Evolutionary conservation across 2,797 vertebrate species (phyloP).

Genomic region (Serranus cabrilla): DNA sequence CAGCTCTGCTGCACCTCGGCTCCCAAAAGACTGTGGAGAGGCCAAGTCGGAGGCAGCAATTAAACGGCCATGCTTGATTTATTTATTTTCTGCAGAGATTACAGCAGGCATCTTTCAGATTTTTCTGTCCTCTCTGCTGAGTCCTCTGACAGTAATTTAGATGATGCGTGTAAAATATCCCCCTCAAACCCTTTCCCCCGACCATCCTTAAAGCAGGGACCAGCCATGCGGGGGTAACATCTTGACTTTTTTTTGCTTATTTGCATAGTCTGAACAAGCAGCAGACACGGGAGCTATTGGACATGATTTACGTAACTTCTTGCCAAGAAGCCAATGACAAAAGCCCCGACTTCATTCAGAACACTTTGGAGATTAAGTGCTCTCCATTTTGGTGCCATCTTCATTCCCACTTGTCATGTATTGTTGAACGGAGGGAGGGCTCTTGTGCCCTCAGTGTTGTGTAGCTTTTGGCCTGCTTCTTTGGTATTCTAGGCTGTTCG

Average conservation of each 20-base stretch:
- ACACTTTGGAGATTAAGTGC: slow-evolving; percentile 67
- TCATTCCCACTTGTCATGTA: slow-evolving; percentile 48
- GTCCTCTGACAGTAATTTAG: slow-evolving; percentile 60
- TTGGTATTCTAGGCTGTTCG: slow-evolving; percentile 20
- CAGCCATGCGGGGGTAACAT: slow-evolving; percentile 38
- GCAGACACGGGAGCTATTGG: slow-evolving; percentile 52
- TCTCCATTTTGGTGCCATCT: slow-evolving; percentile 60
- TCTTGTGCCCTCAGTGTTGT: slow-evolving; percentile 28
- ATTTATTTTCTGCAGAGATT: slow-evolving; percentile 71
- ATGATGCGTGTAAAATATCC: slow-evolving; percentile 64
- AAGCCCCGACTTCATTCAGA: slow-evolving; percentile 62
- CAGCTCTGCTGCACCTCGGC: slow-evolving; percentile 59
- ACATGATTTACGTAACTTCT: slow-evolving; percentile 46
- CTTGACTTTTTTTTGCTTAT: slow-evolving; percentile 43
- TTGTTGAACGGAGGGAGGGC: slow-evolving; percentile 40
- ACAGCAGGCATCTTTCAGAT: slow-evolving; percentile 53
- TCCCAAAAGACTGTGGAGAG: slow-evolving; percentile 42
- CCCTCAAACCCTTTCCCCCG: slow-evolving; percentile 2
- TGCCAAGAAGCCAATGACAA: slow-evolving; percentile 68
- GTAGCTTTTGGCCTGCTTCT: slow-evolving; percentile 38
- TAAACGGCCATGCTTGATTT: slow-evolving; percentile 77
- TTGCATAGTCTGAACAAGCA: slow-evolving; percentile 41
- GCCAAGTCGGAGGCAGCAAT: slow-evolving; percentile 69
- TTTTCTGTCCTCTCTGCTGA: slow-evolving; percentile 14
- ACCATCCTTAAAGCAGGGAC: slow-evolving; percentile 33